Evolutionary conservation across 2,797 vertebrate genomes (phyloP).

Genomic region (Capromys pilorides): DNA sequence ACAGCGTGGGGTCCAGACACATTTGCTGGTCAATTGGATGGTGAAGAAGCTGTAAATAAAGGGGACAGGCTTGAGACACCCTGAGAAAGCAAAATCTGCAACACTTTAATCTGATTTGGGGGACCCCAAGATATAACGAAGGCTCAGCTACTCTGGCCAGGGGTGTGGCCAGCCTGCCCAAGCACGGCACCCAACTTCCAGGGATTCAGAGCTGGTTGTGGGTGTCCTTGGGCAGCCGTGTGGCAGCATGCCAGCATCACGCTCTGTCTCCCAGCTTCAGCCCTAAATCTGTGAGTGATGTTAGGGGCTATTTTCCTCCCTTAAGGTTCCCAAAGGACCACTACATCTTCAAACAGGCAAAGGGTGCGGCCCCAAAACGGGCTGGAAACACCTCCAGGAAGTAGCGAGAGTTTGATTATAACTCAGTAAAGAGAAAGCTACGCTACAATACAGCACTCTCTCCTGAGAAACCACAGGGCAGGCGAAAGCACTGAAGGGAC

Average conservation of each 20-base stretch:
- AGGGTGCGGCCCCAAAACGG: neutral
- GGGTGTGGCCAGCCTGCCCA: neutral
- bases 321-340: neutral
- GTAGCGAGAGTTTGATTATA: neutral
- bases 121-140: neutral
- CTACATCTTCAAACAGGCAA: neutral
- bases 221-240: neutral
- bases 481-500: neutral
- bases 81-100: neutral
- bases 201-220: accelerated
- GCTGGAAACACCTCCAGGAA: neutral
- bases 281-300: neutral
- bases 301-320: neutral
- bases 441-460: accelerated
- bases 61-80: neutral
- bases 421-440: neutral
- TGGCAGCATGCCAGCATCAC: neutral
- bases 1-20: neutral
- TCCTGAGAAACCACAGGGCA: neutral
- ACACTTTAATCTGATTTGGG: too few species aligned
- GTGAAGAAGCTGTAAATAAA: neutral
- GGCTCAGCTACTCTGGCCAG: neutral
- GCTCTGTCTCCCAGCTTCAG: neutral
- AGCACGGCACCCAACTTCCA: accelerated
- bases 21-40: neutral